These are phyloP conservation scores for Felis chaus DNA, from an alignment of 2,113 vertebrate species.

Conservation along the genomic window DNA sequence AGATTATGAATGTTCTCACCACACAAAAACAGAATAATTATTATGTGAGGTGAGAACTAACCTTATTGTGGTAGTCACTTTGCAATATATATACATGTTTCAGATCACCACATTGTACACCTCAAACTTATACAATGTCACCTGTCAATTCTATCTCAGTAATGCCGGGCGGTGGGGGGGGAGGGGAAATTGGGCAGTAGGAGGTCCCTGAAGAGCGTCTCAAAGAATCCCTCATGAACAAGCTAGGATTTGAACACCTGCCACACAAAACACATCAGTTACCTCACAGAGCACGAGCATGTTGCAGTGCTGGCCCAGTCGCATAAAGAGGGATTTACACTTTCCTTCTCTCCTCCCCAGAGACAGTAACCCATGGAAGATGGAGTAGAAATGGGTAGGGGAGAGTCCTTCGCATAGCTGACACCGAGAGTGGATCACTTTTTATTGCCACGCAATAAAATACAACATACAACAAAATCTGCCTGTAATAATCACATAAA, in stretches of 20 bases:
- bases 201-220: not conserved
- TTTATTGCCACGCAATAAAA: not conserved
- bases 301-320: not conserved
- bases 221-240: not conserved
- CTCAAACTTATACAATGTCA: not conserved
- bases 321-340: not conserved
- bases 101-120: not conserved
- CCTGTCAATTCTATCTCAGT: not conserved
- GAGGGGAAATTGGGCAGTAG: not conserved
- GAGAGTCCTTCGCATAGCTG: not conserved
- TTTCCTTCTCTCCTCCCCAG: not conserved
- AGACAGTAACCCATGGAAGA: not conserved
- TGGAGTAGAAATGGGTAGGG: not conserved
- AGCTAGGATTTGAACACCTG: not conserved
- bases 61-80: not conserved
- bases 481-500: not conserved
- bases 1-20: not conserved
- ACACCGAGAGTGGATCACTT: not conserved
- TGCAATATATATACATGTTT: not conserved
- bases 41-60: not conserved
- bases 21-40: not conserved
- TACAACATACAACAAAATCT: not conserved
- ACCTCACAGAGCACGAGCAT: not conserved
- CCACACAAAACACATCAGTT: not conserved
- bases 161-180: not conserved